Evolutionary conservation across 2,797 vertebrate species (phyloP), one percentile per base, ranked within the genome.

Genomic region (Yasuhikotakia modesta): DNA sequence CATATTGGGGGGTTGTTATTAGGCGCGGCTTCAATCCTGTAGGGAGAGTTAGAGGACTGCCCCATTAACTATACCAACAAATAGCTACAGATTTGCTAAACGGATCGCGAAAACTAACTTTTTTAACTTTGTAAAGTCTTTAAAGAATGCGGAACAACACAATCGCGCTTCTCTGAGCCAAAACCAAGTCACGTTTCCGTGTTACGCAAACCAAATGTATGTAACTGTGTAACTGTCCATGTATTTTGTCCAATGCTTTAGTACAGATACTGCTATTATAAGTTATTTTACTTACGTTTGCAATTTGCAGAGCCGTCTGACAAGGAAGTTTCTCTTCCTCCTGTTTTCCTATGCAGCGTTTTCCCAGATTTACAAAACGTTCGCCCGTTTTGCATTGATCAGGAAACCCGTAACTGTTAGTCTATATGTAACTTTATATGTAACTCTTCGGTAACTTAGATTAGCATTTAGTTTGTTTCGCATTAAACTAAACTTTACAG

Each of bases 271-370:
- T 35, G 14, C 5, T 50, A 10, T 24, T 60, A 27, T 19, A 17
- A 13, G 16, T 61, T 14, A n/a, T 35, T 61, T 69, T 69, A 78
- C 83, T 84, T 76, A 84, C 83, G 45, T 30, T 3, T 14, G 16
- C 27, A 17, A 45, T 27, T 53, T 14, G 67, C 3, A 6, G 71
- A 21, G 43, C 17, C 45, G 77, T 67, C 22, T 57, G 17, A 52
- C 13, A 35, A 19, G n/a, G 43, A 3, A n/a, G 60, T 17, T 11
- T 46, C 7, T 60, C 27, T 13, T 50, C 70, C 39, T 69, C 32
- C 52, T 22, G 3, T 48, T 17, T 46, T 60, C 68, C 58, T 32
- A 21, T 3, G 60, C 43, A 6, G 63, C 6, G 19, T 60, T 79
- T 82, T 66, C 78, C 22, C 63, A 61, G 66, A 32, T 53, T 63